Base-by-base conservation (phyloP, 2,797 vertebrate species). In the Centroberyx gerrardi region DNA sequence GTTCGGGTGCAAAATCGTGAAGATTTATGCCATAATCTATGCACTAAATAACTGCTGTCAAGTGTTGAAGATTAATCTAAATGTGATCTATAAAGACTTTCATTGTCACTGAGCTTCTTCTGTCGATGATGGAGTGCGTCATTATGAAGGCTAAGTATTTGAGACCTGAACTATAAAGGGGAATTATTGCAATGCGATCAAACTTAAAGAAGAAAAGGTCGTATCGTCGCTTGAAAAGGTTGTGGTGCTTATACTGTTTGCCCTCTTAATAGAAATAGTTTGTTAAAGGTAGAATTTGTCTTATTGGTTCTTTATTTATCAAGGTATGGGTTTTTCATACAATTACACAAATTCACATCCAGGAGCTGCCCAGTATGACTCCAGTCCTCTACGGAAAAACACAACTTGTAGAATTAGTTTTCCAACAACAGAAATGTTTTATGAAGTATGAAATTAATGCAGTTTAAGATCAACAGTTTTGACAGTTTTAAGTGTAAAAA, bases 81-180 rank as follows among this genome's bases (percentile, higher is more conserved):
- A 46, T 63, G 44, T 79, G 59, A 68, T 64, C 17, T 58, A 64
- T 58, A 36, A 64, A 69, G 42, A 18, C 17, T 42, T 54, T 55
- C 13, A 67, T 70, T 80, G 56, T 67, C n/a, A 48, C 55, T 65
- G 54, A 65, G 8, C n/a, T 28, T 55, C n/a, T 51, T 60, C 29
- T 65, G 48, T 40, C 36, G 13, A 28, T 79, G 65, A 79, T 62
- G 40, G 40, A 58, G 55, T 70, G 60, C 17, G 61, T 67, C 17
- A 51, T 54, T 65, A 48, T 53, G 14, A 22, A 42, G 42, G 22
- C 38, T 53, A 14, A 53, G 15, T 52, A 29, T 76, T 38, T 18
- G 10, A 52, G 5, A 22, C 4, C 40, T 61, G 38, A 4, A 62
- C 62, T n/a, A 40, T 18, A 12, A 62, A 55, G 53, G 18, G 15